Percentiles rank a stretch among this genome's conserved stretches.
These are phyloP conservation scores for Gallirallus australis DNA, from an alignment of 2,797 vertebrate species.

Conservation along the genomic window DNA sequence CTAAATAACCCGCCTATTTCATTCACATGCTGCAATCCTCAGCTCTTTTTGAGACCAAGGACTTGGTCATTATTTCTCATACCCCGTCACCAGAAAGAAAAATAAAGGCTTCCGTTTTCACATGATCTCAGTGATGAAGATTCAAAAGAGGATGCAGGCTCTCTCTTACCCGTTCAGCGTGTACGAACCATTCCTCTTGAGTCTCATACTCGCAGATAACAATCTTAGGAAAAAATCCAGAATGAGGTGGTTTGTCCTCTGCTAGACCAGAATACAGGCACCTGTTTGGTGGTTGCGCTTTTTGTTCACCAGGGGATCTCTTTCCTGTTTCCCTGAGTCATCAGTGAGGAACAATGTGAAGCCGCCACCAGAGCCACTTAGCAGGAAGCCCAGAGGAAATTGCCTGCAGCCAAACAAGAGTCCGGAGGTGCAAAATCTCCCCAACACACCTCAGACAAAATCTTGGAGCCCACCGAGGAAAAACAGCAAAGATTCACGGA, in stretches of 20 bases:
- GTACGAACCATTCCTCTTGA: slow-evolving; percentile 88
- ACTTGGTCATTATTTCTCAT: not conserved
- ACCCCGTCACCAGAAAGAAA: not conserved
- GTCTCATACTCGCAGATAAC: slow-evolving; percentile 85
- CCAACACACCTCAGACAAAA: not conserved
- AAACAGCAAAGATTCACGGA: not conserved
- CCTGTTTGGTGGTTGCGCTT: slow-evolving; percentile 52
- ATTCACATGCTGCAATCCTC: not conserved
- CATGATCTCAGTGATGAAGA: not conserved
- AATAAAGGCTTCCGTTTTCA: not conserved
- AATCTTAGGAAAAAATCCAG: slow-evolving; percentile 87
- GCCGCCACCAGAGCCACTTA: slow-evolving; percentile 8
- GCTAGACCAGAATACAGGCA: slow-evolving; percentile 62
- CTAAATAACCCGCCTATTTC: not conserved
- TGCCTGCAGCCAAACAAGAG: slow-evolving; percentile 53
- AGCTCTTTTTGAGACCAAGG: not conserved
- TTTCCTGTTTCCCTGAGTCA: slow-evolving; percentile 74
- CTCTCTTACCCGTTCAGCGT: slow-evolving; percentile 86
- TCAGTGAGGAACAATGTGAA: slow-evolving; percentile 60
- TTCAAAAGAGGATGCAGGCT: not conserved
- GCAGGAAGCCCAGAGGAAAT: slow-evolving; percentile 71
- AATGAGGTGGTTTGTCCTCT: slow-evolving; percentile 72
- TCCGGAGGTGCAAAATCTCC: slow-evolving; percentile 48
- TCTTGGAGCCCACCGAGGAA: not conserved
- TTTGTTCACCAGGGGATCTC: slow-evolving; percentile 49